Conservation (phyloP, 2,888 invertebrate genomes). For the Drosophila mulleri region DNA sequence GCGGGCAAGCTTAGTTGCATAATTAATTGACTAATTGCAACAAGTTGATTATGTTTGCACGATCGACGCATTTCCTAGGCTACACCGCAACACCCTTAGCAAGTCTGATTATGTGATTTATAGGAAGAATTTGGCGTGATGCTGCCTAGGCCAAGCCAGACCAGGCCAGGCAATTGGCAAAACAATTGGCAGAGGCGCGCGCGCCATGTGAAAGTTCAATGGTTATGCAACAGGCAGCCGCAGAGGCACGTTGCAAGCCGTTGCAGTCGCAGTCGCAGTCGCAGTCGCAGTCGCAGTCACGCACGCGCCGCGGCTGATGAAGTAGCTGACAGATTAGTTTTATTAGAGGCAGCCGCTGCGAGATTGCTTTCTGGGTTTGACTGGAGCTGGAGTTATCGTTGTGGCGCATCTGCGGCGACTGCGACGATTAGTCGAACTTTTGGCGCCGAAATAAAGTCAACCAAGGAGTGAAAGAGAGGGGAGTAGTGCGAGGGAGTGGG, state of each 20-base stretch:
- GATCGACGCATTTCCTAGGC: constrained; percentile 59
- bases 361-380: constrained; percentile 26
- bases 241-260: constrained; percentile 39
- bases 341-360: constrained; percentile 46
- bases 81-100: constrained; percentile 22
- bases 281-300: constrained; percentile 51
- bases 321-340: constrained; percentile 72
- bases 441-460: constrained; percentile 48
- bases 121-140: constrained; percentile 60
- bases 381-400: constrained; percentile 49
- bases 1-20: constrained; percentile 36
- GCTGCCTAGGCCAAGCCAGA: neutral
- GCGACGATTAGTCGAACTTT: constrained; percentile 43
- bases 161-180: constrained; percentile 28
- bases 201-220: constrained; percentile 68
- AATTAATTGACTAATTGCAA: constrained; percentile 68
- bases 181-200: constrained; percentile 44
- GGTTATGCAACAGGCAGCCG: constrained; percentile 56
- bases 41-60: constrained; percentile 27
- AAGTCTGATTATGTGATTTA: constrained; percentile 60
- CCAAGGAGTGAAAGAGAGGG: neutral
- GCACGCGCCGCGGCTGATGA: constrained; percentile 69
- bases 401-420: constrained; percentile 43
- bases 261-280: neutral
- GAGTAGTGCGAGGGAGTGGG: too few species aligned